Conservation (phyloP, 1,140 invertebrate species). For the Pogonomyrmex californicus region DNA sequence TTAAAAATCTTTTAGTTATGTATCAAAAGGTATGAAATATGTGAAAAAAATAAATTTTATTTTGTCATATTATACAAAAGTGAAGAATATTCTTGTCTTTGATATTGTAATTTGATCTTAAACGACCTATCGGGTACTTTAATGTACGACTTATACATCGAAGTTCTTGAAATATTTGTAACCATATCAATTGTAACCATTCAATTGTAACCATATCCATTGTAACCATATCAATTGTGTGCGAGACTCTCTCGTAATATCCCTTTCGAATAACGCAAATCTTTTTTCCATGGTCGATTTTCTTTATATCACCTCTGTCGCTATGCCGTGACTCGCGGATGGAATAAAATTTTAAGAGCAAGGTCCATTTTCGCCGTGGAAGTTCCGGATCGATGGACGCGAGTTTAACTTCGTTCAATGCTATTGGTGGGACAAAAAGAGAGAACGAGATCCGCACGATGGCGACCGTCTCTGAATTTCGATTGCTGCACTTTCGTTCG, state of each 20-base stretch:
- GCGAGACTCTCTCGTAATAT: conserved; percentile 7
- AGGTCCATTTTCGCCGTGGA: conserved; percentile 31
- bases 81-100: not conserved
- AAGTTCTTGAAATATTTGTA: not conserved
- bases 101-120: not conserved
- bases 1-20: not conserved
- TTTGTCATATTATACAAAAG: not conserved
- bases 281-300: conserved; percentile 14
- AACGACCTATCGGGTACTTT: not conserved
- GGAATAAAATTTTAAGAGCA: conserved; percentile 60
- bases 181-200: no score
- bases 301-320: conserved; percentile 19
- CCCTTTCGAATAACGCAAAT: not conserved
- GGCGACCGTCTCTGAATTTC: conserved; percentile 55
- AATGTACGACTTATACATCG: not conserved
- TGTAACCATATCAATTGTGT: not conserved
- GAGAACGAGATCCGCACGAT: conserved; percentile 14
- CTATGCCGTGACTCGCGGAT: not conserved
- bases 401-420: conserved; percentile 57
- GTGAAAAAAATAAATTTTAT: not conserved
- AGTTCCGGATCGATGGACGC: conserved; percentile 52
- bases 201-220: not conserved
- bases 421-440: not conserved
- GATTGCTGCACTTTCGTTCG: conserved; percentile 46
- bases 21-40: not conserved